phyloP scores from a whole-genome alignment of 2,113 vertebrate species.

The Kryptolebias marmoratus region DNA sequence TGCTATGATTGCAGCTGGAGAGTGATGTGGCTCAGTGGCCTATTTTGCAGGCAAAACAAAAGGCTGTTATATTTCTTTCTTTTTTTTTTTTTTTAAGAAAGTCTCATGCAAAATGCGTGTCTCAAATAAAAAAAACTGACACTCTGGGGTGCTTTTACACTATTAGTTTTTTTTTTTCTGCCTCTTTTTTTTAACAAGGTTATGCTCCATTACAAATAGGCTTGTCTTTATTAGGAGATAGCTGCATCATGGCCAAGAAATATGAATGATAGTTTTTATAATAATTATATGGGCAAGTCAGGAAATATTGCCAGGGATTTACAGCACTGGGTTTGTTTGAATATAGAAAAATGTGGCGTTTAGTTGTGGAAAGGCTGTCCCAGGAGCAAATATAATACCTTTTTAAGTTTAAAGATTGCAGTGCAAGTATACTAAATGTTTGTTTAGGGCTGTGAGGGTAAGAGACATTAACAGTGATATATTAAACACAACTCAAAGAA shows the following conservation, averaged over 20 bases:
- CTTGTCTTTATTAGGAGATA: no score
- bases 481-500: constrained; percentile 18
- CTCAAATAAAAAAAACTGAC: constrained; percentile 39
- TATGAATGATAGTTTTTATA: no score
- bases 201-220: no score
- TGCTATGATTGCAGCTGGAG: constrained; percentile 46
- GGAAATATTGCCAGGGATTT: background rate
- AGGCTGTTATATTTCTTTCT: no score
- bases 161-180: no score
- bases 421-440: background rate
- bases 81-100: no score
- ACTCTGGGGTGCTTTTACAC: background rate
- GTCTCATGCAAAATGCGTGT: constrained; percentile 2
- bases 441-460: no score
- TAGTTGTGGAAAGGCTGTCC: background rate
- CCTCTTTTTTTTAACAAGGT: no score
- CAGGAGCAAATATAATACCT: background rate
- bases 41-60: constrained; percentile 41
- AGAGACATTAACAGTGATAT: constrained; percentile 15
- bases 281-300: no score
- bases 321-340: background rate
- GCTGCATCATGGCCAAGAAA: no score
- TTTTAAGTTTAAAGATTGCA: background rate
- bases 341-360: background rate
- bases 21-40: constrained; percentile 30